Percentiles rank a stretch among this genome's conserved stretches.
Evolutionary conservation across 2,888 invertebrate species (phyloP).

Genomic region (Gasteruption jaculator): DNA sequence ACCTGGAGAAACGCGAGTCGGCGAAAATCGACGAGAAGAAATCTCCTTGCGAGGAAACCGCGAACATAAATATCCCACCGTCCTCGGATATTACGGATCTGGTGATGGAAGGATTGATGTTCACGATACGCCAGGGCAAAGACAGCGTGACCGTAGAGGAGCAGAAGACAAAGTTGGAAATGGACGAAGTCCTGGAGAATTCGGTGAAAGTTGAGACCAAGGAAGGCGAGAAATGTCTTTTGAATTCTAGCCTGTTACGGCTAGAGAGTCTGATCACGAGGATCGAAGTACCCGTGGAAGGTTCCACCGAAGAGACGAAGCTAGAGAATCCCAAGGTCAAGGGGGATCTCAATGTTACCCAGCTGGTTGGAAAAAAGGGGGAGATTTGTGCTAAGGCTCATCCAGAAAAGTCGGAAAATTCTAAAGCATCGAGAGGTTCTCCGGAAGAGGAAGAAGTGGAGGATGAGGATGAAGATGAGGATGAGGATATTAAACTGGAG

Average conservation of each 20-base stretch:
- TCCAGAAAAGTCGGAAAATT: conserved; percentile 1
- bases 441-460: conserved; percentile 19
- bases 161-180: conserved; percentile 44
- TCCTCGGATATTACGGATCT: conserved; percentile 46
- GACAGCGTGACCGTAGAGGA: conserved; percentile 44
- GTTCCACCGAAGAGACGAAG: no score
- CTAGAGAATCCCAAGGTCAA: no score
- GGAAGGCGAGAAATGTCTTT: conserved; percentile 41
- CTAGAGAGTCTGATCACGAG: conserved; percentile 45
- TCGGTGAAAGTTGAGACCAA: conserved; percentile 45
- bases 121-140: conserved; percentile 43
- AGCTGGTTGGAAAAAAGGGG: no score
- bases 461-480: not conserved
- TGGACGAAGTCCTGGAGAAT: conserved; percentile 48
- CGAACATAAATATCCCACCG: conserved; percentile 25
- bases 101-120: conserved; percentile 50
- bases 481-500: conserved; percentile 1
- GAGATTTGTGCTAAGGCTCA: no score
- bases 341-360: no score
- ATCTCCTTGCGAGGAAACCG: conserved; percentile 12
- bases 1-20: not conserved
- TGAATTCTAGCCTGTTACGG: conserved; percentile 45
- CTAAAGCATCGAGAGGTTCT: not conserved
- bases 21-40: conserved; percentile 8
- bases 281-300: conserved; percentile 37